phyloP scores from a whole-genome alignment of 2,888 invertebrate genomes.

The Hyles lineata region DNA sequence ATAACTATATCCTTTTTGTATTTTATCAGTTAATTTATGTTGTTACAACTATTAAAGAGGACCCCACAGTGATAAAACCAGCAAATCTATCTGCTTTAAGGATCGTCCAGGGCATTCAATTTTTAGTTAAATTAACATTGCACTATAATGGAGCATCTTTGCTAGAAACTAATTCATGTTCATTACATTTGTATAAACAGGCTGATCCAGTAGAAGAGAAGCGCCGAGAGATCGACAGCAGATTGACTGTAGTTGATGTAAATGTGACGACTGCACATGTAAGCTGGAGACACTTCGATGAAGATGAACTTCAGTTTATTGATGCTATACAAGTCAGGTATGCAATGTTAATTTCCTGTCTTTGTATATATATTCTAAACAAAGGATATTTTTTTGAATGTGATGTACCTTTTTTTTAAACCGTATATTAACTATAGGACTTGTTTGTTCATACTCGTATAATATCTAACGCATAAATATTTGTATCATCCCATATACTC shows the following conservation, averaged over 20 bases:
- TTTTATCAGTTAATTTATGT: background rate
- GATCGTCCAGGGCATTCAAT: too few species aligned
- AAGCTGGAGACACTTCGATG: slow-evolving; percentile 92
- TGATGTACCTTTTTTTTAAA: too few species aligned
- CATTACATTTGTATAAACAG: slow-evolving; percentile 40
- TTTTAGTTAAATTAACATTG: too few species aligned
- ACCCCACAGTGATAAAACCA: too few species aligned
- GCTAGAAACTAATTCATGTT: too few species aligned
- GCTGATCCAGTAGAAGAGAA: slow-evolving; percentile 68
- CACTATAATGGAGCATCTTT: too few species aligned
- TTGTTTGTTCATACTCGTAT: too few species aligned
- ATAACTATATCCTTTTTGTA: background rate
- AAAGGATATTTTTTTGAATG: background rate
- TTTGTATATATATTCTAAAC: background rate
- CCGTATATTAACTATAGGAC: too few species aligned
- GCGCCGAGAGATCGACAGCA: slow-evolving; percentile 87
- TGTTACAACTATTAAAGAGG: too few species aligned
- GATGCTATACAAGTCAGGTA: slow-evolving; percentile 93
- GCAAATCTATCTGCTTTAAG: too few species aligned
- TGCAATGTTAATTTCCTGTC: slow-evolving; percentile 18
- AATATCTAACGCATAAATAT: too few species aligned
- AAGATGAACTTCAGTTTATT: slow-evolving; percentile 92
- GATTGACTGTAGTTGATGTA: slow-evolving; percentile 88
- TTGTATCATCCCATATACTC: too few species aligned
- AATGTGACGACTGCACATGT: slow-evolving; percentile 92